A percentile compares a stretch with the other conserved stretches of the same genome.
These are phyloP conservation scores for Atractosteus spatula DNA, from an alignment of 2,113 vertebrate species.

Conservation along the genomic window DNA sequence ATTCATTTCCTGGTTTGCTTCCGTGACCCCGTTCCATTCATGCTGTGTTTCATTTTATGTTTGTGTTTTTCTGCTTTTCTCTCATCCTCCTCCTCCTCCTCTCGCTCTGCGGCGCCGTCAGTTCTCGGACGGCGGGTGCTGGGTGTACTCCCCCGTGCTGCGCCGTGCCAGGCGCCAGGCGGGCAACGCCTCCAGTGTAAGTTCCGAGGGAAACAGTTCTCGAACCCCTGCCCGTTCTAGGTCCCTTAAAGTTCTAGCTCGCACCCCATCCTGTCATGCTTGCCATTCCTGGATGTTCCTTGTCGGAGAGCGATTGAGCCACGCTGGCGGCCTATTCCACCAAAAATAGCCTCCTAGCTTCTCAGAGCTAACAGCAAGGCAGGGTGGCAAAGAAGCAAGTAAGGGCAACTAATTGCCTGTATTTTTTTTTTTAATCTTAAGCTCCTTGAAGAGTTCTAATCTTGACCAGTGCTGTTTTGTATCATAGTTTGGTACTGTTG, in stretches of 20 bases:
- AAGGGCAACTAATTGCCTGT: no score
- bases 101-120: conserved; percentile 45
- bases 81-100: conserved; percentile 23
- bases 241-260: not conserved
- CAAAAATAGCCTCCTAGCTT: no score
- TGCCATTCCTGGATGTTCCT: no score
- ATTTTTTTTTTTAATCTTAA: no score
- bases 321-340: no score
- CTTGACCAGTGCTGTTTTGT: no score
- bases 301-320: no score
- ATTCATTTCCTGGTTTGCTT: conserved; percentile 9
- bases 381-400: no score
- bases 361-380: no score
- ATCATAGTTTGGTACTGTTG: no score
- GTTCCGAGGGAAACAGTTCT: conserved; percentile 26
- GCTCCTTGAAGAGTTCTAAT: no score
- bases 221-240: not conserved
- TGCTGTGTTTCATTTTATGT: conserved; percentile 20
- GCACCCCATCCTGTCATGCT: no score
- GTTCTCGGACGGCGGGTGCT: conserved; percentile 87
- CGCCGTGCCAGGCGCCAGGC: conserved; percentile 66
- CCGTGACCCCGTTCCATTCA: conserved; percentile 10
- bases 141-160: conserved; percentile 80
- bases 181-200: conserved; percentile 58
- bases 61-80: conserved; percentile 47